Conservation (phyloP, 2,113 vertebrate species). For the Gobius niger region DNA sequence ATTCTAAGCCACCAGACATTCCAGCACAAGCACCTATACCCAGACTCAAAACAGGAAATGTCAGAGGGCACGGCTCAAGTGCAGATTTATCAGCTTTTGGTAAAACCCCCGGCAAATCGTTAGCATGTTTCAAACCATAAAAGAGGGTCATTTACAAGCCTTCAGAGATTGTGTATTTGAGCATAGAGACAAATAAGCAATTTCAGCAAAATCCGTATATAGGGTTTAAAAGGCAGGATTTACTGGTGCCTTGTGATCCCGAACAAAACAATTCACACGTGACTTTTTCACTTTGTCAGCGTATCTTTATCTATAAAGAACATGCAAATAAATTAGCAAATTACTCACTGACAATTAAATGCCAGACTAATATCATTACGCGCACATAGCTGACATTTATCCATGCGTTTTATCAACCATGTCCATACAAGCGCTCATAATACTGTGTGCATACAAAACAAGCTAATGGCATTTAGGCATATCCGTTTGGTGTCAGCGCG, state of each 20-base stretch:
- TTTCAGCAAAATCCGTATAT: no score
- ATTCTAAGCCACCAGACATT: constrained; percentile 16
- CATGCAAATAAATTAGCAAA: constrained; percentile 12
- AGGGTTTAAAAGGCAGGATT: no score
- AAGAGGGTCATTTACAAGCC: neutral
- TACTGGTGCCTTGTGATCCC: no score
- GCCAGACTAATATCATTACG: constrained; percentile 10
- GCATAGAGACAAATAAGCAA: no score
- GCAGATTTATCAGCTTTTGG: constrained; percentile 32
- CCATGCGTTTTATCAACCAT: constrained; percentile 26
- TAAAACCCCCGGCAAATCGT: neutral
- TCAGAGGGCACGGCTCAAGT: constrained; percentile 12
- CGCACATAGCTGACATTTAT: constrained; percentile 29
- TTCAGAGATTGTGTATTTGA: no score
- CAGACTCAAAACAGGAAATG: constrained; percentile 35
- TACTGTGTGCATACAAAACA: constrained; percentile 50
- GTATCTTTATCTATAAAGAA: neutral
- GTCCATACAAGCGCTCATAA: constrained; percentile 36
- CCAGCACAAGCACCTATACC: constrained; percentile 22
- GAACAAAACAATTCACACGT: no score
- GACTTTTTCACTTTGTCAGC: no score
- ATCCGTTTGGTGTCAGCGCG: constrained; percentile 32
- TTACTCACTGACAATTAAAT: neutral
- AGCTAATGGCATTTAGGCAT: constrained; percentile 48
- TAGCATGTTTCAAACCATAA: neutral